Conservation (phyloP, 2,113 vertebrate species). For the Callaeas wilsoni region DNA sequence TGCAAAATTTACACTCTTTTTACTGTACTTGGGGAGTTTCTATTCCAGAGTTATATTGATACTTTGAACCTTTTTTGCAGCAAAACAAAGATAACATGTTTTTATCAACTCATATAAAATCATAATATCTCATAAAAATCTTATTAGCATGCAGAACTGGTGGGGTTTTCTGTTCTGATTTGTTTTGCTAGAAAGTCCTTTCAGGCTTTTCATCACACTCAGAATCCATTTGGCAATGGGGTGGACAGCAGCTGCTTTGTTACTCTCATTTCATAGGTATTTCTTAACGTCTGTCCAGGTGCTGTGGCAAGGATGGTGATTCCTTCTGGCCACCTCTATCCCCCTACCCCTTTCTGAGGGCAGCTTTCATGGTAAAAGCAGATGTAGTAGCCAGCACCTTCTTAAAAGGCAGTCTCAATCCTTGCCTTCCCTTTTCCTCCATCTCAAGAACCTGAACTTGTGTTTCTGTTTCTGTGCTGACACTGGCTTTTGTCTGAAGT, state of each 20-base stretch:
- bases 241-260: background rate
- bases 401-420: background rate
- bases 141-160: background rate
- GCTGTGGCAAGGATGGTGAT: background rate
- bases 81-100: background rate
- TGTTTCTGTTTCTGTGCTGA: background rate
- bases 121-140: background rate
- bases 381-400: background rate
- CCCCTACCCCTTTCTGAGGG: rapidly evolving
- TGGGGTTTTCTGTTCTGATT: background rate
- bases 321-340: background rate
- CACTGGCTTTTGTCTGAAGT: background rate
- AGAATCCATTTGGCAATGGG: background rate
- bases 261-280: background rate
- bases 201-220: background rate
- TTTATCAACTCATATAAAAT: background rate
- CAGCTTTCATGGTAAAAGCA: background rate
- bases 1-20: background rate
- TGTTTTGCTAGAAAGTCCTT: background rate
- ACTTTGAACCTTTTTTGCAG: background rate
- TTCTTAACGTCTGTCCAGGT: background rate
- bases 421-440: background rate
- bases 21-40: background rate
- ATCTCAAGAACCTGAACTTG: background rate
- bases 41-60: background rate